These are phyloP conservation scores for Ameiurus melas DNA, from an alignment of 2,113 vertebrate species.

Conservation along the genomic window DNA sequence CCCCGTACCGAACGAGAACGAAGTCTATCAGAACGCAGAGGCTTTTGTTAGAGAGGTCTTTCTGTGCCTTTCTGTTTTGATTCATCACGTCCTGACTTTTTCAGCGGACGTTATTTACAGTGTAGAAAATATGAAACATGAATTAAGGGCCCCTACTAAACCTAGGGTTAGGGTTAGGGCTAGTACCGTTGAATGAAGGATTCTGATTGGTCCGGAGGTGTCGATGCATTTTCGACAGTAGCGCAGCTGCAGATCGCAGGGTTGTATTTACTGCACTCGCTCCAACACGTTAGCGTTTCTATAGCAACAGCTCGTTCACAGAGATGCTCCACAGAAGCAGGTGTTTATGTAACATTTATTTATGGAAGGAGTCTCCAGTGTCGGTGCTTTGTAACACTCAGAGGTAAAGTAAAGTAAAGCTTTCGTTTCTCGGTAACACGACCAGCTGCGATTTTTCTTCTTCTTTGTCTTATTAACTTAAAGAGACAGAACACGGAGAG, in stretches of 20 bases:
- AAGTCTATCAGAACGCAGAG: slow-evolving; percentile 27
- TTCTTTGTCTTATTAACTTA: no score
- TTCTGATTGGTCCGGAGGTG: background rate
- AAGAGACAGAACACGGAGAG: no score
- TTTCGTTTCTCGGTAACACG: no score
- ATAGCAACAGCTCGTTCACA: background rate
- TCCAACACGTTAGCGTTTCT: background rate
- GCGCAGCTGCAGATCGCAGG: background rate
- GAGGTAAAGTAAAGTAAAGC: no score
- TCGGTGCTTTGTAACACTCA: background rate
- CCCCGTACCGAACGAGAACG: background rate
- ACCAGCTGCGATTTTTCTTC: no score
- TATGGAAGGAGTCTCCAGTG: background rate
- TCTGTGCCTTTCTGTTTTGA: background rate
- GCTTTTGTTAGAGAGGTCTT: slow-evolving; percentile 27
- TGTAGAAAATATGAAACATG: background rate
- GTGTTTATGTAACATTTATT: background rate
- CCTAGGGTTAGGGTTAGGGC: no score
- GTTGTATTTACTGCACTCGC: background rate
- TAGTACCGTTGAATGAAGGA: background rate
- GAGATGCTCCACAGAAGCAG: background rate
- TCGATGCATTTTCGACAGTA: background rate
- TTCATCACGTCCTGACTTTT: background rate
- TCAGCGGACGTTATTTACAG: background rate
- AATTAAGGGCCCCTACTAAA: background rate